Evolutionary conservation across 2,113 vertebrate species (phyloP), one percentile per base, ranked within the genome.

Genomic region (Alectura lathami): DNA sequence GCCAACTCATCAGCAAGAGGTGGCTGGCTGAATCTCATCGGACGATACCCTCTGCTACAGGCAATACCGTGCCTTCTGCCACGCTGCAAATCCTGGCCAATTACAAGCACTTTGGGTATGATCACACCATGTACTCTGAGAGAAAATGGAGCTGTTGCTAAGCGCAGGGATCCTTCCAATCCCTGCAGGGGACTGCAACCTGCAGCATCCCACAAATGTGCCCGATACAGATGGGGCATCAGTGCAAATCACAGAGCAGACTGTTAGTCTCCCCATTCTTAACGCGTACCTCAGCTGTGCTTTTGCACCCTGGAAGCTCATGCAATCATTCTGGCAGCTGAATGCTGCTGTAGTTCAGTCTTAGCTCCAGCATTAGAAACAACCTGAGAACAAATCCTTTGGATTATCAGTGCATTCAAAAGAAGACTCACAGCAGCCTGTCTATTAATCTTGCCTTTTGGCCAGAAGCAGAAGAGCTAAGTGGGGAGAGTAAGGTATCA

Each of bases 181-280:
- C 38, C 53, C 30, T 67, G 38, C 13, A 43, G 12, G 45, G 51
- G 36, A 60, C 42, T 82, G 42, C 8, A 67, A 20, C 15, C 24
- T 53, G 50, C 48, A 75, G 43, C 34, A 72, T 21, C 27, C 78
- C 83, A 53, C 47, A 48, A 10, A 80, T 0, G 5, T 17, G 17
- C 54, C 2, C 0, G 57, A 5, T 42, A 43, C 1, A 1, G 23
- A 9, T 16, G 24, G 54, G 51, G 24, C 56, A 85, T 38, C 80
- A 42, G 2, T 1, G 22, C 18, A 47, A 43, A n/a, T 3, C 5
- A 4, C 40, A 32, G 9, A 53, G 34, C 2, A 8, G n/a, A 9
- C 36, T 2, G 5, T 73, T 73, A 54, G 51, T 51, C 42, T 51
- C 48, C 43, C 27, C 14, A 14, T 16, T 54, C 56, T 53, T 26